Evolutionary conservation across 2,888 invertebrate genomes (phyloP).

Genomic region (Slavum lentiscoides): DNA sequence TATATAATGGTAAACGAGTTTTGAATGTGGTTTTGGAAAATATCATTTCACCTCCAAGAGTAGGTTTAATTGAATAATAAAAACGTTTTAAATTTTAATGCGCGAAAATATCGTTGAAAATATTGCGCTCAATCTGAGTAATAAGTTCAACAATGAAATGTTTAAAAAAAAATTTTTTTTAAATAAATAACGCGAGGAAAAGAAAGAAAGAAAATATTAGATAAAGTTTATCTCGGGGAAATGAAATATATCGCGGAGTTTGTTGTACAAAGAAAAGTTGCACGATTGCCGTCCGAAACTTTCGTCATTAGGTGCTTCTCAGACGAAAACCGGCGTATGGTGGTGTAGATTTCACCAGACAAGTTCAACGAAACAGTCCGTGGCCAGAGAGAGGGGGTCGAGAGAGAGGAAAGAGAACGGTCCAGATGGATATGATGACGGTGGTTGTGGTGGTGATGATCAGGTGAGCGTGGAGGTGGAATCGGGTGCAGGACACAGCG

Average conservation of each 20-base stretch:
- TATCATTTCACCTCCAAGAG: no score
- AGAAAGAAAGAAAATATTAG: conserved; percentile 26
- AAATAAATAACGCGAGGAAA: neutral
- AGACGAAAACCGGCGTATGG: neutral
- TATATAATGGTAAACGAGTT: no score
- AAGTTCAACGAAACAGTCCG: conserved; percentile 2
- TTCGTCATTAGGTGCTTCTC: conserved; percentile 38
- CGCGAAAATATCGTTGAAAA: neutral
- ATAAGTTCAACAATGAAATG: conserved; percentile 28
- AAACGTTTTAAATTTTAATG: no score
- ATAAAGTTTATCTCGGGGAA: conserved; percentile 47
- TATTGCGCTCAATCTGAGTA: conserved; percentile 10
- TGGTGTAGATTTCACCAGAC: conserved; percentile 37
- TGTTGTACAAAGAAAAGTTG: conserved; percentile 37
- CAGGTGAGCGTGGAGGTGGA: neutral
- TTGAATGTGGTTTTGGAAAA: no score
- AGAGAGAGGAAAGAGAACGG: neutral
- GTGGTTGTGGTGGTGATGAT: no score
- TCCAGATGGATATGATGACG: neutral
- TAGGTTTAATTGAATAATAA: no score
- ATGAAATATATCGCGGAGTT: conserved; percentile 39
- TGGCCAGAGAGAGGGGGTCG: neutral
- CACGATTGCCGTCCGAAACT: conserved; percentile 46
- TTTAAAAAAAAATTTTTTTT: neutral
- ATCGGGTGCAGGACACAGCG: no score